phyloP scores from a whole-genome alignment of 23 tunicate species.

The Trididemnum nubilum region DNA sequence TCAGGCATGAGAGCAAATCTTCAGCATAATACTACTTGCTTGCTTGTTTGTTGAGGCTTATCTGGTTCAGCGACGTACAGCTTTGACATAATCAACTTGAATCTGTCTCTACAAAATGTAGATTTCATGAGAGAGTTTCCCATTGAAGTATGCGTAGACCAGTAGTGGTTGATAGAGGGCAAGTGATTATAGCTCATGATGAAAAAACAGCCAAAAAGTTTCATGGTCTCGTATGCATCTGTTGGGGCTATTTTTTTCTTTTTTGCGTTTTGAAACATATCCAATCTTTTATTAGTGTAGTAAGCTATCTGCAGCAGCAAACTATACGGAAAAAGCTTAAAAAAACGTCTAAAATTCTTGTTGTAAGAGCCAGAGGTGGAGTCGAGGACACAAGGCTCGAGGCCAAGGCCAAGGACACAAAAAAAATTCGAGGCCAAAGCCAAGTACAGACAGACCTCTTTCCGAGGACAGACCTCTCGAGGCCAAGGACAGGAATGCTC shows the following conservation, averaged over 20 bases:
- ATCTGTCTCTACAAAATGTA: slow-evolving; percentile 28
- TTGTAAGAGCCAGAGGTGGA: background rate
- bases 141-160: slow-evolving; percentile 19
- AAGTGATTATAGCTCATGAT: slow-evolving; percentile 31
- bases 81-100: slow-evolving; percentile 31
- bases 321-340: slow-evolving; percentile 39
- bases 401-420: too few species aligned
- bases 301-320: slow-evolving; percentile 50
- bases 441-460: too few species aligned
- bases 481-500: too few species aligned
- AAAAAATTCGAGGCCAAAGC: too few species aligned
- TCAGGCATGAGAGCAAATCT: slow-evolving; percentile 35
- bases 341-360: slow-evolving; percentile 41
- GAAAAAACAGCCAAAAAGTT: slow-evolving; percentile 38
- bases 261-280: slow-evolving; percentile 31
- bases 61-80: slow-evolving; percentile 27
- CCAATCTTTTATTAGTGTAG: slow-evolving; percentile 44
- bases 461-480: too few species aligned
- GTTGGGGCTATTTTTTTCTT: slow-evolving; percentile 18
- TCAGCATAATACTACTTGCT: slow-evolving; percentile 31
- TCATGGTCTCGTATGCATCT: slow-evolving; percentile 29
- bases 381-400: too few species aligned
- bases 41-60: slow-evolving; percentile 22
- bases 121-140: slow-evolving; percentile 25
- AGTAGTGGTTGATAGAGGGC: slow-evolving; percentile 30